These are phyloP conservation scores for Notodonta ziczac DNA, from an alignment of 2,888 invertebrate genomes.

Conservation along the genomic window DNA sequence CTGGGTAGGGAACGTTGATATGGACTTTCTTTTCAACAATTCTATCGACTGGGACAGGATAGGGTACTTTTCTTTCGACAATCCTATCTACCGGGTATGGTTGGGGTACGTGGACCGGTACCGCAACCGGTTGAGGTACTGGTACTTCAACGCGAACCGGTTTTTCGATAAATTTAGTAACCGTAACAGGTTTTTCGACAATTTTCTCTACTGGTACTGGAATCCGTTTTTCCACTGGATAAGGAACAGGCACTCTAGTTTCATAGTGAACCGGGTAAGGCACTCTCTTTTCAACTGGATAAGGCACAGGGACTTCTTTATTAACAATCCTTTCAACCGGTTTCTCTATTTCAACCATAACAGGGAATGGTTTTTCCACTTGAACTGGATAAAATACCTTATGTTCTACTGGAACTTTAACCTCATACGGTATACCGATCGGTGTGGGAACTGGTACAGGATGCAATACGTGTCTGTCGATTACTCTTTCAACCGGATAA, in stretches of 20 bases:
- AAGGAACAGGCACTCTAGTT: conserved; percentile 75
- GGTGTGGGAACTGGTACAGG: conserved; percentile 73
- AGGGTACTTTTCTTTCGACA: conserved; percentile 77
- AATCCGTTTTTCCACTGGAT: conserved; percentile 73
- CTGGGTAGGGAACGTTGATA: conserved; percentile 74
- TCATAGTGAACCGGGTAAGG: conserved; percentile 76
- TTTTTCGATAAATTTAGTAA: conserved; percentile 75
- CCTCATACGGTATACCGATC: conserved; percentile 67
- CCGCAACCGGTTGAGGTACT: conserved; percentile 67
- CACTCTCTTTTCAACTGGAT: conserved; percentile 79
- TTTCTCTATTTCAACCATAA: conserved; percentile 76
- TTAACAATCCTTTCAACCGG: conserved; percentile 59
- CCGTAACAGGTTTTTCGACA: conserved; percentile 82
- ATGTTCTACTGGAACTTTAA: conserved; percentile 67
- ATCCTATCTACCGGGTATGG: conserved; percentile 82
- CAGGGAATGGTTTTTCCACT: conserved; percentile 70
- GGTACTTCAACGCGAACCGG: conserved; percentile 72
- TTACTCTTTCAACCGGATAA: conserved; percentile 77
- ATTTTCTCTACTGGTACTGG: conserved; percentile 78
- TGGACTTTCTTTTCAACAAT: conserved; percentile 78
- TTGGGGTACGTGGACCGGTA: conserved; percentile 67
- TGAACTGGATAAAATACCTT: conserved; percentile 66
- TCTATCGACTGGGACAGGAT: conserved; percentile 72
- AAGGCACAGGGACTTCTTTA: conserved; percentile 75
- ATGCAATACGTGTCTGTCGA: conserved; percentile 78